Evolutionary conservation across 92 coral and sea anemone species (phyloP), one percentile per base, ranked within the genome.

Genomic region (Nematostella vectensis): DNA sequence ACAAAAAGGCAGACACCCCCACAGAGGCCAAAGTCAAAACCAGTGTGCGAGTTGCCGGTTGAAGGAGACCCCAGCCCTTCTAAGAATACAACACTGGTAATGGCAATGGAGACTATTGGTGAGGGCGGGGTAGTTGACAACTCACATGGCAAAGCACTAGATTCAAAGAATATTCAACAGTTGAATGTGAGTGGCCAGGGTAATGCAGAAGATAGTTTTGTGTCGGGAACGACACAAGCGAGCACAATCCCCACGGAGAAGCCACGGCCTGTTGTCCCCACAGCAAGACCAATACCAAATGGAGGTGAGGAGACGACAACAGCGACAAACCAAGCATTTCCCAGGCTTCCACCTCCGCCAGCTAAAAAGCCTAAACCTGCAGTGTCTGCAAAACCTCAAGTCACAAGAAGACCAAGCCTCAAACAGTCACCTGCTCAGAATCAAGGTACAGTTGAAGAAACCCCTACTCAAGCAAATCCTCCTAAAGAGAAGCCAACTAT

Each of bases 1-100:
- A 26, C 63, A 11, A 82, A 60, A 45, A 56, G 63, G 6, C 49
- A 83, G 25, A 83, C 57, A 23, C 94, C 94, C 1, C 94, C 94
- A 1, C 88, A 88, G 13, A 80, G 94, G 56, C 94, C 94, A 2
- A 85, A 80, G 67, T 74, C 77, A 25, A 68, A 68, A 1, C 94
- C 94, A 3, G 94, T 85, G 24, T 75, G 83, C 54, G 80, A 79
- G 16, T 67, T 74, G 33, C 54, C 67, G 1, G 16, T 60, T 24
- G 48, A 51, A 27, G 61, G 40, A 25, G 72, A 54, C 13, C n/a
- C n/a, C n/a, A n/a, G n/a, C n/a, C n/a, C n/a, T n/a, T n/a, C n/a
- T n/a, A n/a, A n/a, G n/a, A n/a, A n/a, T n/a, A n/a, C n/a, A n/a
- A n/a, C n/a, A n/a, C n/a, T n/a, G n/a, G n/a, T n/a, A n/a, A n/a